Evolutionary conservation across 92 coral and sea anemone species (phyloP).

Genomic region (Zoanthus sociatus): DNA sequence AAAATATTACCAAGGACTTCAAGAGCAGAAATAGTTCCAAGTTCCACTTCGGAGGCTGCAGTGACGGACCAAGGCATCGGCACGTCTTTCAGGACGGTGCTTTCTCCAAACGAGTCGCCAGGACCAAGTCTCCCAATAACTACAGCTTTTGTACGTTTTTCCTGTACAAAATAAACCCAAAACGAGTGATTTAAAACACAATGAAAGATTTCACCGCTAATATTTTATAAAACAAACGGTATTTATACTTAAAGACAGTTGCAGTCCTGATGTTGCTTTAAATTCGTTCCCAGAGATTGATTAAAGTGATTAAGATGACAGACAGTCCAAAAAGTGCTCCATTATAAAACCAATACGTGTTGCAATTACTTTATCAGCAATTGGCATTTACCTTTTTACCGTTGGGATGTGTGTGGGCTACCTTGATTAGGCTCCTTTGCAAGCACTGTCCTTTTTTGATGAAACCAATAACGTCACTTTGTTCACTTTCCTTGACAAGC

Average conservation of each 20-base stretch:
- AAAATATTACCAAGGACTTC: conserved; percentile 81
- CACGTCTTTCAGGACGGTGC: conserved; percentile 79
- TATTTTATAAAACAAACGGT: neutral
- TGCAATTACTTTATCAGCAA: too few relatives aligned
- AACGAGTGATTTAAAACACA: neutral
- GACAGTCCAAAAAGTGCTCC: too few relatives aligned
- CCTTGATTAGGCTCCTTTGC: conserved; percentile 80
- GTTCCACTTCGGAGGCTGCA: conserved; percentile 80
- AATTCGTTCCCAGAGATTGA: too few relatives aligned
- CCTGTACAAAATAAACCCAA: conserved; percentile 2
- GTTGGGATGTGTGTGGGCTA: conserved; percentile 84
- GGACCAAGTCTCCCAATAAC: conserved; percentile 89
- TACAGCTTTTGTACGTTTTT: conserved; percentile 84
- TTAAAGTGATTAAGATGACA: too few relatives aligned
- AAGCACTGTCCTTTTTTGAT: conserved; percentile 86
- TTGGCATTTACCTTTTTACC: conserved; percentile 81
- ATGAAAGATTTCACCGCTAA: neutral
- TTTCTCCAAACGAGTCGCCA: conserved; percentile 98
- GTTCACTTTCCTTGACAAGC: conserved; percentile 92
- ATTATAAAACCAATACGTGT: too few relatives aligned
- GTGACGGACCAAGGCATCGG: conserved; percentile 86
- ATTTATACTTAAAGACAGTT: too few relatives aligned
- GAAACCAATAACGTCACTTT: conserved; percentile 94
- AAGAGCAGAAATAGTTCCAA: conserved; percentile 89
- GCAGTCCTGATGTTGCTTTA: too few relatives aligned